Percentiles rank a stretch among this genome's conserved stretches.
Evolutionary conservation across 2,888 invertebrate species (phyloP).

Genomic region (Pachydiplax longipennis): DNA sequence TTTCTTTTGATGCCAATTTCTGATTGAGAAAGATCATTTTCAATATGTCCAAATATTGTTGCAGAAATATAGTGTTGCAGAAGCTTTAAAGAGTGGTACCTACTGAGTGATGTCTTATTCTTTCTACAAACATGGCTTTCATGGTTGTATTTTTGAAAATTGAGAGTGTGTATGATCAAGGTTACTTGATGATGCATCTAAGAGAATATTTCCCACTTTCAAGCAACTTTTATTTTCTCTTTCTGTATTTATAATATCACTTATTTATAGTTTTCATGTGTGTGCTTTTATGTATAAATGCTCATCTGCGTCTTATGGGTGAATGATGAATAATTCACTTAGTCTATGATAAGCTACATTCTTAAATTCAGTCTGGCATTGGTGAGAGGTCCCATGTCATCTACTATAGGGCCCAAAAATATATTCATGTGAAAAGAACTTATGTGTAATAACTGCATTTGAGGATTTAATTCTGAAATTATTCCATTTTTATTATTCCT

Average conservation of each 20-base stretch:
- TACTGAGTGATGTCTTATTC: background rate
- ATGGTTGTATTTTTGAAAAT: slow-evolving; percentile 16
- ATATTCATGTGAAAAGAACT: background rate
- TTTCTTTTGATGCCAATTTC: too few species aligned
- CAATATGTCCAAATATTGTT: background rate
- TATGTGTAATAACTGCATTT: background rate
- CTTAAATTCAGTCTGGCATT: slow-evolving; percentile 40
- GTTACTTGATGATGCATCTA: background rate
- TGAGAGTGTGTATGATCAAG: background rate
- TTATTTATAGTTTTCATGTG: background rate
- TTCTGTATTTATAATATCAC: background rate
- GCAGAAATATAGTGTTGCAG: background rate
- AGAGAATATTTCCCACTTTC: background rate
- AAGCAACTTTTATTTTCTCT: background rate
- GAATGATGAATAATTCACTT: background rate
- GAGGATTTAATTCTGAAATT: background rate
- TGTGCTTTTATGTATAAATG: background rate
- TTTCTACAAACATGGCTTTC: background rate
- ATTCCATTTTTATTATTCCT: slow-evolving; percentile 40
- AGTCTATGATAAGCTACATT: slow-evolving; percentile 18
- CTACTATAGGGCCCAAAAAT: background rate
- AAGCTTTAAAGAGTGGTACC: background rate
- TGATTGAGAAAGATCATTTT: too few species aligned
- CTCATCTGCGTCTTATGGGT: background rate
- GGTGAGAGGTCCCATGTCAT: slow-evolving; percentile 21